A percentile compares a stretch with the other conserved stretches of the same genome.
Evolutionary conservation across 1,140 invertebrate species (phyloP).

Genomic region (Dolichoris vasculosae): DNA sequence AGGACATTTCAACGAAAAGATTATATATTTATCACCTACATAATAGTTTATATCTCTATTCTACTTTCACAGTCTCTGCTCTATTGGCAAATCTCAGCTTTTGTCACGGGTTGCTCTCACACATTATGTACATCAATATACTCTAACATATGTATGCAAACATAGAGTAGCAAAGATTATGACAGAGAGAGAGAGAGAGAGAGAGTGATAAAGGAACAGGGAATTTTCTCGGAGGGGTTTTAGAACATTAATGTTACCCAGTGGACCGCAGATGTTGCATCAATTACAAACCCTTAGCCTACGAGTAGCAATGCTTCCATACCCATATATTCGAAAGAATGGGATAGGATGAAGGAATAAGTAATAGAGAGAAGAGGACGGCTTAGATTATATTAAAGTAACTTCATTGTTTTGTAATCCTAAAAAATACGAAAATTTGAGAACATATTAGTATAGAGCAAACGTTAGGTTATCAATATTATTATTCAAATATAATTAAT

Average conservation of each 20-base stretch:
- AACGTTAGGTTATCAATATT: not conserved
- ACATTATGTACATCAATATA: no score
- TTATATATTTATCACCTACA: slow-evolving; percentile 30
- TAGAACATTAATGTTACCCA: slow-evolving; percentile 73
- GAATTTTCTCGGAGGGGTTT: slow-evolving; percentile 52
- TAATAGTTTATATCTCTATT: not conserved
- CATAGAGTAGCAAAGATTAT: not conserved
- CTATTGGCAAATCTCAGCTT: not conserved
- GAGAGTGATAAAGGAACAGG: slow-evolving; percentile 36
- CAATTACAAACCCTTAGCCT: slow-evolving; percentile 73
- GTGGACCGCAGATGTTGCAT: slow-evolving; percentile 73
- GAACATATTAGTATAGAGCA: not conserved
- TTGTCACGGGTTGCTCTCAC: not conserved
- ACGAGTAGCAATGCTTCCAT: not conserved
- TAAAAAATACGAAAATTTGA: not conserved
- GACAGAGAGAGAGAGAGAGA: not conserved
- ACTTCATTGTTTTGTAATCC: slow-evolving; percentile 24
- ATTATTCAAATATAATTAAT: not conserved
- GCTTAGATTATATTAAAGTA: slow-evolving; percentile 18
- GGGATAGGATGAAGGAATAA: slow-evolving; percentile 37
- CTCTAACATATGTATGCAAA: not conserved
- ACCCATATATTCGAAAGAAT: slow-evolving; percentile 38
- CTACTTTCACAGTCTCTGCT: not conserved
- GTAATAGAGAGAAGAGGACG: slow-evolving; percentile 29
- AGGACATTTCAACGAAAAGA: slow-evolving; percentile 30